A percentile compares a stretch with the other conserved stretches of the same genome.
These are phyloP conservation scores for Bruchidius siliquastri DNA, from an alignment of 2,888 invertebrate genomes.

Conservation along the genomic window DNA sequence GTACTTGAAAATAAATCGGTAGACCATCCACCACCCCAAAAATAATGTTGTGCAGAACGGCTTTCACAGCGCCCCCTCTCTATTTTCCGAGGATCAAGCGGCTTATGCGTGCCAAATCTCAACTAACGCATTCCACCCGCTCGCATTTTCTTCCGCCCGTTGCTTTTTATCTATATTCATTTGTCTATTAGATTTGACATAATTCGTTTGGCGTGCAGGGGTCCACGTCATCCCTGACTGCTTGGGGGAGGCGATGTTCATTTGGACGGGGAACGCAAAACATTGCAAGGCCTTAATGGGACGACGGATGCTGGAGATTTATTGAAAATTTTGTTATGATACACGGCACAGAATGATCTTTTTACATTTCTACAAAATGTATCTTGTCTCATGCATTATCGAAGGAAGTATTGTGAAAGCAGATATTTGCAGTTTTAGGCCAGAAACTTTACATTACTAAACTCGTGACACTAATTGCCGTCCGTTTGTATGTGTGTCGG, in stretches of 20 bases:
- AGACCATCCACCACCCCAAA: neutral
- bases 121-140: slow-evolving; percentile 17
- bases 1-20: neutral
- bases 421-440: too few species aligned
- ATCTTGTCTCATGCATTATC: too few species aligned
- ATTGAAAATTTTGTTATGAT: too few species aligned
- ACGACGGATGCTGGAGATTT: neutral
- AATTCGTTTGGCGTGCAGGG: slow-evolving; percentile 27
- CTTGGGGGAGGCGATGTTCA: neutral
- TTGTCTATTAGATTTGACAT: slow-evolving; percentile 33
- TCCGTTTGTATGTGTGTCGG: too few species aligned
- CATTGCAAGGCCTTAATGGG: neutral
- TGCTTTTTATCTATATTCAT: slow-evolving; percentile 30
- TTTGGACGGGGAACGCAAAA: neutral
- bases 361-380: too few species aligned
- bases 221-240: neutral
- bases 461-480: too few species aligned
- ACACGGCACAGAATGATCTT: too few species aligned
- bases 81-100: slow-evolving; percentile 20
- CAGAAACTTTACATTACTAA: too few species aligned
- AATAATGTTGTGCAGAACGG: neutral
- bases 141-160: slow-evolving; percentile 16
- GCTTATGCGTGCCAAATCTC: slow-evolving; percentile 21
- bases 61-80: slow-evolving; percentile 3
- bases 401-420: too few species aligned